Conservation (phyloP, 2,888 invertebrate species). For the Siphlonurus alternatus region DNA sequence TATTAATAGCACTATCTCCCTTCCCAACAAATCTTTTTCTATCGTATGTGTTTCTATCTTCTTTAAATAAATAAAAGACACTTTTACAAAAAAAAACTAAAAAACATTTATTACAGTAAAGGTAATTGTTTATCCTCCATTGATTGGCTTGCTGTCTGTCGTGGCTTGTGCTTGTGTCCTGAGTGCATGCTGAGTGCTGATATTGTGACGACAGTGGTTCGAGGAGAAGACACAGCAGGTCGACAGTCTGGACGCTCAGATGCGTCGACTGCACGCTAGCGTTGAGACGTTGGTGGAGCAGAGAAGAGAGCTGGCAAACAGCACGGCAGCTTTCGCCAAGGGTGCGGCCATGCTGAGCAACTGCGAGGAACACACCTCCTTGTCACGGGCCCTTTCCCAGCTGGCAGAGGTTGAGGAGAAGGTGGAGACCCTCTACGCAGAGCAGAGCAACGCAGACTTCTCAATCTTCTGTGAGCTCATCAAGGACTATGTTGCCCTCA, state of each 20-base stretch:
- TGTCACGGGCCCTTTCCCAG: constrained; percentile 78
- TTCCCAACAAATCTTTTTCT: too few relatives aligned
- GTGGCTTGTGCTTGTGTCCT: background rate
- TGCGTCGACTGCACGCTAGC: constrained; percentile 70
- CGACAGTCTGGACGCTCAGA: constrained; percentile 75
- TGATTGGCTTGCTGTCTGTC: too few relatives aligned
- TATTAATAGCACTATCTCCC: too few relatives aligned
- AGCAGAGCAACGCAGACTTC: constrained; percentile 91
- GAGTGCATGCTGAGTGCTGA: background rate
- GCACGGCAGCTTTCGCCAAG: constrained; percentile 72
- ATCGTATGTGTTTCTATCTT: too few relatives aligned
- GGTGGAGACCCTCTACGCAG: constrained; percentile 66
- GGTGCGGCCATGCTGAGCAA: constrained; percentile 79
- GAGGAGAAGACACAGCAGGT: constrained; percentile 88
- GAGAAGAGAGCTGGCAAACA: constrained; percentile 61
- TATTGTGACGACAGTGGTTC: constrained; percentile 71
- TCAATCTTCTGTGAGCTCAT: constrained; percentile 86
- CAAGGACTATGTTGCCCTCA: constrained; percentile 83
- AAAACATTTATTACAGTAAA: too few relatives aligned
- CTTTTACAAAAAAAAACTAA: too few relatives aligned
- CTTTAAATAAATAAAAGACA: too few relatives aligned
- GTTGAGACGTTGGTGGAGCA: constrained; percentile 77
- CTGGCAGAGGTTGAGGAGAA: constrained; percentile 77
- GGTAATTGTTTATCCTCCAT: too few relatives aligned
- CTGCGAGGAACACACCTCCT: constrained; percentile 81